Base-by-base conservation (phyloP, 2,888 invertebrate genomes). In the Shargacucullia verbasci region DNA sequence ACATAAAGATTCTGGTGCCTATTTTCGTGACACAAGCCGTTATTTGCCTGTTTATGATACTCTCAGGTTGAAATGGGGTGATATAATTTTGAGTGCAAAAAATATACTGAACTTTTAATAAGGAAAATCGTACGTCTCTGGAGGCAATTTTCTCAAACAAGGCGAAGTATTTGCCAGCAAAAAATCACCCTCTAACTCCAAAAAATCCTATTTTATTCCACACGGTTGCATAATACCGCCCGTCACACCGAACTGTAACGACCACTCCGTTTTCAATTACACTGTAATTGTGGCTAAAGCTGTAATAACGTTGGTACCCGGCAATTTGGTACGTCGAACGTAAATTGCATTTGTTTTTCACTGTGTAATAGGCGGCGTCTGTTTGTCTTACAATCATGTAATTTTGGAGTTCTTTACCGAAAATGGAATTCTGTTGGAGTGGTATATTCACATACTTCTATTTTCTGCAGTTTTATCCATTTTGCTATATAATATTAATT, bases 201-300 rank as follows among this genome's bases (percentile, higher is more conserved):
- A 73, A 78, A 66, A 70, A 57, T 64, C 41, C 61, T 43, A 66
- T 62, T 71, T 71, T 71, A 70, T 78, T 73, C 68, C 64, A 59
- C 63, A 64, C 38, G 63, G 75, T 76, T 64, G 71, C 63, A 76
- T 59, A 71, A 63, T 61, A 57, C 64, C 57, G n/a, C 58, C 82
- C 87, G 84, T 87, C 87, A 86, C 80, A 78, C 72, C 69, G 73
- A 63, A 76, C 70, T 75, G 78, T 88, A 90, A 90, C 87, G 81
- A 87, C 86, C 85, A 83, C 88, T 88, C 84, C 76, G 86, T 89
- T 91, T 92, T 92, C 92, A 92, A 93, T 93, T 92, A 91, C 91
- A 78, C 84, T 70, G 84, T 91, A 91, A 92, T 91, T 90, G 90
- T 85, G 87, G 86, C 84, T 79, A 80, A 84, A 84, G 84, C 89